A percentile compares a stretch with the other conserved stretches of the same genome.
phyloP scores from a whole-genome alignment of 2,797 vertebrate genomes.

The Sebastolobus alascanus region DNA sequence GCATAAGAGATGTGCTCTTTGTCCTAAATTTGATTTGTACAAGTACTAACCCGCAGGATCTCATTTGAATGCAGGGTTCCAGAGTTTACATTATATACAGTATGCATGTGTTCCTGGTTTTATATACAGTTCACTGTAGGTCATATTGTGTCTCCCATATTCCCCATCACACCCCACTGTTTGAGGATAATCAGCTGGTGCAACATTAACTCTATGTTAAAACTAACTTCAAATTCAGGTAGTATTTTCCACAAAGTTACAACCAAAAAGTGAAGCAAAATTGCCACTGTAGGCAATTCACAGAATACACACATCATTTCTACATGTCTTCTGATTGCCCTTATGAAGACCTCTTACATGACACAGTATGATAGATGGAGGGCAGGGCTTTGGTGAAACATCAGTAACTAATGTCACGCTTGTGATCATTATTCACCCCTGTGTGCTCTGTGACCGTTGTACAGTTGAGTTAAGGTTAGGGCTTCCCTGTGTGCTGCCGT shows the following conservation, averaged over 20 bases:
- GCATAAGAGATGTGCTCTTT: not conserved
- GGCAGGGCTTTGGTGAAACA: constrained; percentile 17
- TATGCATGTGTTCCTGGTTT: constrained; percentile 11
- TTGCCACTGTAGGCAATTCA: not conserved
- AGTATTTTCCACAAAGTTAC: not conserved
- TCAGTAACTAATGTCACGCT: constrained; percentile 34
- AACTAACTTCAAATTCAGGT: not conserved
- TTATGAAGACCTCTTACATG: constrained; percentile 19
- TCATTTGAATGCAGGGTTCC: not conserved
- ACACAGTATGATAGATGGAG: constrained; percentile 11
- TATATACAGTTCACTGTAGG: not conserved
- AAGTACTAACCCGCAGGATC: not conserved
- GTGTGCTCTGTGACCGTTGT: constrained; percentile 2
- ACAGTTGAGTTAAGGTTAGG: not conserved
- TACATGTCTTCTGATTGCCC: not conserved
- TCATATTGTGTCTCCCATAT: not conserved
- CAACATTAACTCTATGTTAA: not conserved
- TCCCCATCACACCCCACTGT: not conserved
- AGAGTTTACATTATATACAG: not conserved
- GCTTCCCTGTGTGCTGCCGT: not conserved
- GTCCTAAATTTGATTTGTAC: not conserved
- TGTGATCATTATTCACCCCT: constrained; percentile 7
- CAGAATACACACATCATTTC: not conserved
- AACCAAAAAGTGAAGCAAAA: not conserved
- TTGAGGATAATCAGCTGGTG: not conserved